Evolutionary conservation across 2,113 vertebrate genomes (phyloP).

Genomic region (Atlantisia rogersi): DNA sequence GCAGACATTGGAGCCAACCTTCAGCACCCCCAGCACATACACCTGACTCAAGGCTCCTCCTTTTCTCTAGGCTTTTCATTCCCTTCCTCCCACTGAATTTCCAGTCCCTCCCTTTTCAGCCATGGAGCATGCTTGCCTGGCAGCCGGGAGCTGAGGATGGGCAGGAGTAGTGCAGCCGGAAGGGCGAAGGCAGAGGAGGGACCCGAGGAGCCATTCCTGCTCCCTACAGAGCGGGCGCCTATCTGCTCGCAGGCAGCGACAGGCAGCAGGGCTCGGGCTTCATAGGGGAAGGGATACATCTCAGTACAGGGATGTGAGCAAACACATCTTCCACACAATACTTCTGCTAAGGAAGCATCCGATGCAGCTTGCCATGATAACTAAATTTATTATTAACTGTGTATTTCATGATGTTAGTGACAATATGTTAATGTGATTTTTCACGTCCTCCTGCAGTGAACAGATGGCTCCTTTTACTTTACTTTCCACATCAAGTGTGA

Average conservation of each 20-base stretch:
- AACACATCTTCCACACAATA: slow-evolving; percentile 68
- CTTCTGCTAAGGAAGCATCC: slow-evolving; percentile 85
- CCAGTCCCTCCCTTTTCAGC: not conserved
- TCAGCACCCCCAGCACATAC: rapidly evolving
- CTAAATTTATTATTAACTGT: slow-evolving; percentile 98
- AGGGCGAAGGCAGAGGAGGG: not conserved
- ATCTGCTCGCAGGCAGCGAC: slow-evolving; percentile 1
- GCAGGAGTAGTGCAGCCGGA: not conserved
- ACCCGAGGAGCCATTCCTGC: not conserved
- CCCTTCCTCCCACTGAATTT: not conserved
- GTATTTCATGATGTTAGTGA: slow-evolving; percentile 99
- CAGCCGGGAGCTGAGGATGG: not conserved
- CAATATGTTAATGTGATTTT: slow-evolving; percentile 99
- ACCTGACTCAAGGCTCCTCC: not conserved
- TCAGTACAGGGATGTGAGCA: not conserved
- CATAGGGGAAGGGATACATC: not conserved
- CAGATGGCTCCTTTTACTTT: slow-evolving; percentile 99
- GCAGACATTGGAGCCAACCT: rapidly evolving
- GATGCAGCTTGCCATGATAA: slow-evolving; percentile 87
- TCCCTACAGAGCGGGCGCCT: not conserved
- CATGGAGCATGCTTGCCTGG: not conserved
- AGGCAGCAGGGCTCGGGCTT: not conserved
- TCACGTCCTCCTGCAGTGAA: slow-evolving; percentile 92
- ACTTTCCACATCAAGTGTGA: slow-evolving; percentile 99
- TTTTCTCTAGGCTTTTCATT: not conserved